Base-by-base conservation (phyloP, 2,888 invertebrate species). In the Drosophila macrospina region DNA sequence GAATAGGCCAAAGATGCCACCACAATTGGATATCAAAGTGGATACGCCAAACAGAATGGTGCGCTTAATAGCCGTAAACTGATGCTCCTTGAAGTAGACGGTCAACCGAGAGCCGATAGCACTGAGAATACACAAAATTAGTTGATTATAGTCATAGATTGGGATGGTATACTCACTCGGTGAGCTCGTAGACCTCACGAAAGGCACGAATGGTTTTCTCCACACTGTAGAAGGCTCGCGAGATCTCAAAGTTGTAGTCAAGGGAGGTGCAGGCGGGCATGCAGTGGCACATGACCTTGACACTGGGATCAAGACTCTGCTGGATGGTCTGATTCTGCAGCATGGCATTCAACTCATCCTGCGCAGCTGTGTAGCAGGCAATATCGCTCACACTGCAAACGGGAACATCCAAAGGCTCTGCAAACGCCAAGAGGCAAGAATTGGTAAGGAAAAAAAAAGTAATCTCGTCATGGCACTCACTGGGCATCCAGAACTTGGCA, bases 401-500 rank as follows among this genome's bases (percentile, higher is more conserved):
- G 3, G 91, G 90, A 1, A 91, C 91, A 44, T 87, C 85, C 15
- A 90, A 69, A 0, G 91, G 91, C 59, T 90, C 92, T 91, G 34
- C 0, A 51, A 57, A 45, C 0, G 16, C 1, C 0, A 11, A 11
- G 2, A 15, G 2, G 3, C 1, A 2, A 44, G 20, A 20, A 20
- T 20, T 20, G 1, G 20, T 20, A 20, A 2, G 20, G 1, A 20
- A 0, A 32, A 34, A 28, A 15, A 36, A 2, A 4, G 2, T 39
- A 20, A 41, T 54, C 2, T 4, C n/a, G 10, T 1, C 5, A 5
- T 2, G 34, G 0, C 24, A 79, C 84, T 74, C 55, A 91, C 92
- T 90, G 59, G 95, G 95, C 95, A 96, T 95, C 84, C 95, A 95
- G 80, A 95, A 95, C 81, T 95, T 94, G 8, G 95, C 95, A 85